A percentile compares a stretch with the other conserved stretches of the same genome.
phyloP scores from a whole-genome alignment of 2,888 invertebrate species.

The Zele albiditarsus region DNA sequence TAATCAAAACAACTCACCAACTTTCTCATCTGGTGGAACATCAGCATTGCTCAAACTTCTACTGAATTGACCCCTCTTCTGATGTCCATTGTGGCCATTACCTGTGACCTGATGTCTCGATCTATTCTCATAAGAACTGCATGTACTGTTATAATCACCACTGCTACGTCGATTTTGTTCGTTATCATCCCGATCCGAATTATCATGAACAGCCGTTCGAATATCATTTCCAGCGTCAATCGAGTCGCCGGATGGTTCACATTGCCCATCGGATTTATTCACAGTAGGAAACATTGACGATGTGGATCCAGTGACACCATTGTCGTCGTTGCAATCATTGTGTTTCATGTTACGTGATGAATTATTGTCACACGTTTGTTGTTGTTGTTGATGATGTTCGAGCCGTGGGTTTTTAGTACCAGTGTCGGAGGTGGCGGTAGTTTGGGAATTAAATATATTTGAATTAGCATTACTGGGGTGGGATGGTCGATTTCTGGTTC shows the following conservation, averaged over 20 bases:
- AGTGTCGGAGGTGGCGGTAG: constrained; percentile 72
- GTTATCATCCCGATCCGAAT: constrained; percentile 6
- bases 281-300: constrained; percentile 51
- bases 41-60: constrained; percentile 88
- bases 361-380: constrained; percentile 40
- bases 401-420: constrained; percentile 70
- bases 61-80: constrained; percentile 79
- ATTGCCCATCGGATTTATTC: constrained; percentile 48
- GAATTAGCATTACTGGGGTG: constrained; percentile 73
- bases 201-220: background rate
- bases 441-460: constrained; percentile 73
- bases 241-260: constrained; percentile 45
- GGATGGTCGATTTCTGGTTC: constrained; percentile 72
- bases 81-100: constrained; percentile 73
- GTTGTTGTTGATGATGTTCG: constrained; percentile 52
- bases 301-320: constrained; percentile 33
- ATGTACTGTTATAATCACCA: constrained; percentile 71
- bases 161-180: constrained; percentile 45
- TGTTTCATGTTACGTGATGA: constrained; percentile 59
- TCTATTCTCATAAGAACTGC: constrained; percentile 69
- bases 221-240: constrained; percentile 52
- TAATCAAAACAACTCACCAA: constrained; percentile 74
- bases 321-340: constrained; percentile 44
- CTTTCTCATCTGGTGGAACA: constrained; percentile 89
- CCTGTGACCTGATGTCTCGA: constrained; percentile 62